Evolutionary conservation across 2,888 invertebrate species (phyloP), one percentile per base, ranked within the genome.

Genomic region (Caenorhabditis macrosperma): DNA sequence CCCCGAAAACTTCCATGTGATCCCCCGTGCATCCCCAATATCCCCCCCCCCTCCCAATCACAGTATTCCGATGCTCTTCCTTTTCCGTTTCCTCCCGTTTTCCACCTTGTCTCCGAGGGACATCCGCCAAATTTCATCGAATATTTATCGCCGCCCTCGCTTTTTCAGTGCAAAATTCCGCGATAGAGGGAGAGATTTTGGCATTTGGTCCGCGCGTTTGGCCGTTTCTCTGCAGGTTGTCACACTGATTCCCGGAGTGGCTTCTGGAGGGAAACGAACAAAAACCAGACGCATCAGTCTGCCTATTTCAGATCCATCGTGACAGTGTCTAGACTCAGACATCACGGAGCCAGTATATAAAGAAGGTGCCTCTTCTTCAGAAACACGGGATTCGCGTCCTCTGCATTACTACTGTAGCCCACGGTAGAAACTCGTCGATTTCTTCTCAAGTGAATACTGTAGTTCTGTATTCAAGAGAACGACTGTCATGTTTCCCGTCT

Each of bases 131-230:
- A 24, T 44, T 33, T 38, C 59, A 68, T 59, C 35, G 68, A 68
- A 68, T 68, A 68, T 68, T 68, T 59, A 68, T 68, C 35, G 24
- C 68, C 68, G 48, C 67, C 67, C 28, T 35, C 59, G 46, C 57
- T 15, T 41, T 30, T 30, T 22, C 33, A 26, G 52, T 66, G 66
- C 55, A 44, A 55, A 52, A 44, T 64, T 48, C 26, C 26, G 28
- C 12, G 38, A 38, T 38, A 9, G 38, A 5, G 33, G 15, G 38
- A 38, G 38, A 38, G 26, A 24, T 22, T 24, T 24, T 59, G 35
- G 6, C 28, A 55, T 30, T 59, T 38, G 38, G 15, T 2, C 9
- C 24, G 38, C 7, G 38, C 38, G 15, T 38, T 5, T 10, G 6
- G 12, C 38, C 38, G 33, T 33, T 33, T 33, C 38, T 12, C 38